phyloP scores from a whole-genome alignment of 2,797 vertebrate genomes.

The Sebastes kiyomatsui region DNA sequence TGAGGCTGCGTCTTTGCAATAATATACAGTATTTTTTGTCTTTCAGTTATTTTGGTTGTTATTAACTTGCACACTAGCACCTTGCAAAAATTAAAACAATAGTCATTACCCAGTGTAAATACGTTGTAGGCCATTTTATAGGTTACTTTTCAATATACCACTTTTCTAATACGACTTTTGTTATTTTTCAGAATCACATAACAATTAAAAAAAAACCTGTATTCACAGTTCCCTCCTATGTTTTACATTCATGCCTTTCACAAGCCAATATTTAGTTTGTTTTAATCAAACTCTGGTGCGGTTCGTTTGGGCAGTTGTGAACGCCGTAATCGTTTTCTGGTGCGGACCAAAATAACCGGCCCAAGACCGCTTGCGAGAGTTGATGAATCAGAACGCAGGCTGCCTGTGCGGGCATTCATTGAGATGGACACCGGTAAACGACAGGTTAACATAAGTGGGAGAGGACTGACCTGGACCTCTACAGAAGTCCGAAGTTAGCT shows the following conservation, averaged over 20 bases:
- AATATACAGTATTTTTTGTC: not conserved
- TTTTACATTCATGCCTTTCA: not conserved
- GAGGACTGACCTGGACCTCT: too few relatives aligned
- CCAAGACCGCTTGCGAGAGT: too few relatives aligned
- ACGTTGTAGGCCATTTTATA: not conserved
- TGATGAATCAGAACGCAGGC: too few relatives aligned
- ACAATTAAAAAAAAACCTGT: not conserved
- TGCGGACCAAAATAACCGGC: too few relatives aligned
- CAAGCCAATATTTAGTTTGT: too few relatives aligned
- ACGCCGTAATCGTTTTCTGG: too few relatives aligned
- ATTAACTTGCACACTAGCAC: not conserved
- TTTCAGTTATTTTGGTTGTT: not conserved
- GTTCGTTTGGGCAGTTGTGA: too few relatives aligned
- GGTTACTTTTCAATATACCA: not conserved
- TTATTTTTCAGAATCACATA: not conserved
- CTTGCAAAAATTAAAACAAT: not conserved
- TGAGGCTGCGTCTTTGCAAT: not conserved
- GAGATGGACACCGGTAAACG: too few relatives aligned
- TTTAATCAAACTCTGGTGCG: too few relatives aligned
- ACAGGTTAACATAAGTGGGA: too few relatives aligned
- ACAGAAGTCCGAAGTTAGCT: too few relatives aligned
- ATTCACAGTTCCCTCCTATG: not conserved
- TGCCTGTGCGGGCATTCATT: too few relatives aligned
- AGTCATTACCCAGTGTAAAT: not conserved
- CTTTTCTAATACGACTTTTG: not conserved